Evolutionary conservation across 2,888 invertebrate genomes (phyloP).

Genomic region (Abrostola triplasia): DNA sequence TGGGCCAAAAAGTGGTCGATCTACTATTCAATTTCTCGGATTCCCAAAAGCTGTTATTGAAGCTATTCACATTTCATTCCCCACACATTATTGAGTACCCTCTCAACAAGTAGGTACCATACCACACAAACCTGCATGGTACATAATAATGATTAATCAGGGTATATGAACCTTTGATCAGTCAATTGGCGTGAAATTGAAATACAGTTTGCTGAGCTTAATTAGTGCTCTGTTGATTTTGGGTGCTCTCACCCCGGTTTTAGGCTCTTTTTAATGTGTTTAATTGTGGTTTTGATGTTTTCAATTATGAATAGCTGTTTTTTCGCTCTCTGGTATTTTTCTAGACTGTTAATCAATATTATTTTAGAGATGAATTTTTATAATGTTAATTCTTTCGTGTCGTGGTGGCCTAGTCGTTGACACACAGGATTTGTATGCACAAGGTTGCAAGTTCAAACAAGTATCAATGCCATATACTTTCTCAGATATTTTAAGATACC

Average conservation of each 20-base stretch:
- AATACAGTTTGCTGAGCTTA: slow-evolving; percentile 49
- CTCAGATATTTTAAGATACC: no score
- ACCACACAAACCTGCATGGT: slow-evolving; percentile 25
- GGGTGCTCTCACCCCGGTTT: slow-evolving; percentile 4
- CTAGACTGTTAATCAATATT: background rate
- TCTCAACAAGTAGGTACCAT: slow-evolving; percentile 39
- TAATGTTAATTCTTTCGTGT: no score
- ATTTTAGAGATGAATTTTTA: background rate
- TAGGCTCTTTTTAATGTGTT: slow-evolving; percentile 20
- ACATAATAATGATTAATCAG: slow-evolving; percentile 49
- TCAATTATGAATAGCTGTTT: background rate
- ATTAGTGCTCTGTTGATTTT: slow-evolving; percentile 50
- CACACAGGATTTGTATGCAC: no score
- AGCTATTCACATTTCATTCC: slow-evolving; percentile 7
- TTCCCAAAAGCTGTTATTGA: no score
- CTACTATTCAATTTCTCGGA: no score
- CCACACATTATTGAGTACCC: slow-evolving; percentile 2
- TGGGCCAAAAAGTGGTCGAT: no score
- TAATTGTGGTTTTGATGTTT: slow-evolving; percentile 8
- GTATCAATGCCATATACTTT: no score
- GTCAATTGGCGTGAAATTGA: slow-evolving; percentile 52
- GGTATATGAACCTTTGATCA: slow-evolving; percentile 49
- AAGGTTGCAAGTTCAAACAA: no score
- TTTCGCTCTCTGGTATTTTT: background rate
- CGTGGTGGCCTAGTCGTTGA: no score